These are phyloP conservation scores for Taphrorychus bicolor DNA, from an alignment of 2,888 invertebrate genomes.

Conservation along the genomic window DNA sequence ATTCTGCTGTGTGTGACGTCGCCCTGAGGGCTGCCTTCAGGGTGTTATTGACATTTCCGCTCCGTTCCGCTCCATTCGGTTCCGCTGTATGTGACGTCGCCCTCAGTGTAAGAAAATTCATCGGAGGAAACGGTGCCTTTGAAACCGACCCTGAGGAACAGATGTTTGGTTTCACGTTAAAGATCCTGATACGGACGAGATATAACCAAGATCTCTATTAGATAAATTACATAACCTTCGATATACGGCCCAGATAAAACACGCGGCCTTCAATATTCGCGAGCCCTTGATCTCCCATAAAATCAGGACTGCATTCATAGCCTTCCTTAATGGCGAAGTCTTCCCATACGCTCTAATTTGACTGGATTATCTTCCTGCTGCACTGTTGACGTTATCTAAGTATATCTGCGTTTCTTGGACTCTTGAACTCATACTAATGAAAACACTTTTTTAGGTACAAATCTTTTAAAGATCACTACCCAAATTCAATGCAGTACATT, in stretches of 20 bases:
- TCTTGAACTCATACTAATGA: neutral
- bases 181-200: constrained; percentile 78
- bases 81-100: constrained; percentile 77
- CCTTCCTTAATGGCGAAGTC: constrained; percentile 65
- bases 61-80: neutral
- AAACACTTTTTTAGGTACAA: constrained; percentile 71
- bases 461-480: constrained; percentile 78
- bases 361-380: constrained; percentile 83
- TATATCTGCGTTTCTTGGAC: constrained; percentile 95
- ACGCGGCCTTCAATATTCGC: constrained; percentile 73
- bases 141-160: constrained; percentile 73
- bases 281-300: constrained; percentile 63
- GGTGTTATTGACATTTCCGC: too few species aligned
- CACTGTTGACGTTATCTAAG: constrained; percentile 86
- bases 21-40: too few species aligned
- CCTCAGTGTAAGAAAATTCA: constrained; percentile 77
- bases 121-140: constrained; percentile 78
- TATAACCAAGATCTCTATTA: constrained; percentile 70
- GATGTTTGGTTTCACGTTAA: constrained; percentile 89
- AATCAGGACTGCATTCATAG: constrained; percentile 58
- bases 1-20: too few species aligned
- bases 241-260: constrained; percentile 73
- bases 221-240: constrained; percentile 72
- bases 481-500: constrained; percentile 59
- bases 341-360: constrained; percentile 90